These are phyloP conservation scores for Cylindroiulus punctatus DNA, from an alignment of 2,888 invertebrate genomes.

Conservation along the genomic window DNA sequence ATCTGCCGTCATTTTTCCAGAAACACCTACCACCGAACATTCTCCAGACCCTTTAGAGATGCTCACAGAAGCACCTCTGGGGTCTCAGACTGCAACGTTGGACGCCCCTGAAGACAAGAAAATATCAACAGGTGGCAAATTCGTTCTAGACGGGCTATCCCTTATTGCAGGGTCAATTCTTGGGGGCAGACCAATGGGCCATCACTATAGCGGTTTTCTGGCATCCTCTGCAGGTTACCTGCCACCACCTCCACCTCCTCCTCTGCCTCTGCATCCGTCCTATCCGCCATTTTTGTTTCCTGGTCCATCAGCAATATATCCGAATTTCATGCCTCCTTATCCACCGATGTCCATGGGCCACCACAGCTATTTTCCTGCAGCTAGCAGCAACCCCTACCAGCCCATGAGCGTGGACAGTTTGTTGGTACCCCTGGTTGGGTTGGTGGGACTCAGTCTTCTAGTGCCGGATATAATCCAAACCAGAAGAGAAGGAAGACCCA, in stretches of 20 bases:
- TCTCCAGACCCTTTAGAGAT: not conserved
- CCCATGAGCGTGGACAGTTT: constrained; percentile 54
- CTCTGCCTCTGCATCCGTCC: constrained; percentile 35
- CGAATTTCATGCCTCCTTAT: constrained; percentile 45
- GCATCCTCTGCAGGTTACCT: not conserved
- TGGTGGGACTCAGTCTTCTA: constrained; percentile 55
- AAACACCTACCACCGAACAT: not conserved
- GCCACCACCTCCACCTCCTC: constrained; percentile 51
- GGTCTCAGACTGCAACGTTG: too few relatives aligned
- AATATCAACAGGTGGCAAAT: constrained; percentile 49
- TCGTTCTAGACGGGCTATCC: constrained; percentile 51
- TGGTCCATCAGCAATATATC: constrained; percentile 54
- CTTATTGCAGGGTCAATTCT: constrained; percentile 39
- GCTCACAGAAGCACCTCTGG: not conserved
- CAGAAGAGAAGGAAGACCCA: constrained; percentile 54
- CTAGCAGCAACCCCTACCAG: constrained; percentile 53
- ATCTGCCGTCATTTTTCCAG: constrained; percentile 44
- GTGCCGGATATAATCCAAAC: constrained; percentile 53
- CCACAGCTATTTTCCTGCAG: constrained; percentile 7
- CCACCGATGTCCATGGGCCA: not conserved
- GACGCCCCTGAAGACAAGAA: constrained; percentile 41
- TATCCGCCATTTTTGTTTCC: constrained; percentile 52
- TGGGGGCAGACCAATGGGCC: not conserved
- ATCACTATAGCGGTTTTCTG: constrained; percentile 29
- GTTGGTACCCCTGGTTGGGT: constrained; percentile 53